Evolutionary conservation across 2,113 vertebrate genomes (phyloP), one percentile per base, ranked within the genome.

Genomic region (Tonatia bakeri): DNA sequence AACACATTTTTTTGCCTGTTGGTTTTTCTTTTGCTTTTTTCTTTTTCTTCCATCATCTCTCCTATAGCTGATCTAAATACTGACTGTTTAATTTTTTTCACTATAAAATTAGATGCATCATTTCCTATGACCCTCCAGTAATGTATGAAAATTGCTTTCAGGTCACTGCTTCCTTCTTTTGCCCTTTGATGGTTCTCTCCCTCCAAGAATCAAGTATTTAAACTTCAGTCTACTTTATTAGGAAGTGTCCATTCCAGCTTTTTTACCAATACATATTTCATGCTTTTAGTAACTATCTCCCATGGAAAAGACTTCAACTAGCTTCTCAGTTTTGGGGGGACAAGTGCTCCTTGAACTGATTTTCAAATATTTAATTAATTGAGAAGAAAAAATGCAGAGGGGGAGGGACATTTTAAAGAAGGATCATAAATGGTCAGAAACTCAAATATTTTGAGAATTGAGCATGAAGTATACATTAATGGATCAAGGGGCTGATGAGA

Each of bases 1-100:
- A 97, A 96, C n/a, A 87, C 85, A 92, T 70, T 94, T 97, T 94
- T 97, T 65, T 59, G 90, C 85, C 84, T 95, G 90, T 81, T 80
- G 69, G 17, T 95, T 4, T 38, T 38, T 19, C 3, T 14, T 36
- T 19, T 26, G 45, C 5, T 38, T 38, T 20, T 19, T 97, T 81
- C 67, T 93, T 69, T 97, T 33, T 40, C 19, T 59, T 61, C 76
- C 36, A 1, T 64, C 28, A 20, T 97, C 87, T 90, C 61, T 95
- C 28, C 54, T 31, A 3, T 94, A 88, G 93, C 70, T 97, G 87
- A 84, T 80, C 36, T 59, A 90, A 94, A 88, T 50, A 82, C 50
- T 96, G 88, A 26, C 52, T 97, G 40, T 33, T 97, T 31, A 11
- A 40, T 61, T 52, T 90, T 96, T 79, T 90, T 90, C 76, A 94